Percentiles rank a stretch among this genome's conserved stretches.
Conservation (phyloP, 2,797 vertebrate species). For the Gymnoscopelus microlampas region DNA sequence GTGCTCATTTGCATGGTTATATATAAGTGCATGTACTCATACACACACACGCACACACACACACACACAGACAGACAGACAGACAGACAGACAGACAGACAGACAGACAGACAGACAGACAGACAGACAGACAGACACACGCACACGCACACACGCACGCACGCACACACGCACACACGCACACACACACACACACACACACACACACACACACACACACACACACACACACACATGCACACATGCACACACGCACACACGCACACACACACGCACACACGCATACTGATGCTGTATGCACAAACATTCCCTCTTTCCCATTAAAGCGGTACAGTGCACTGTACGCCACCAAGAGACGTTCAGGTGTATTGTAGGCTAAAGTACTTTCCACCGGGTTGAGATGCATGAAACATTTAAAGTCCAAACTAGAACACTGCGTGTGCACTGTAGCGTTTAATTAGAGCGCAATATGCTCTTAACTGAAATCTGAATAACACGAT, state of each 20-base stretch:
- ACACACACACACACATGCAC: constrained; percentile 4
- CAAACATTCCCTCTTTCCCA: background rate
- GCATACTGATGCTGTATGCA: background rate
- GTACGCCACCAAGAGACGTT: too few species aligned
- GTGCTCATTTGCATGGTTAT: background rate
- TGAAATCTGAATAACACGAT: constrained; percentile 77
- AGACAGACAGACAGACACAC: background rate
- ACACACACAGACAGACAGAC: background rate
- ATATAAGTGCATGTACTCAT: background rate
- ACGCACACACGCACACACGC: too few species aligned
- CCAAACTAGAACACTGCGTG: constrained; percentile 58
- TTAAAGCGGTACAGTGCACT: constrained; percentile 28
- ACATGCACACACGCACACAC: background rate
- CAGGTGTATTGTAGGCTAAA: too few species aligned
- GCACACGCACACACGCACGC: too few species aligned
- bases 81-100: background rate
- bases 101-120: background rate
- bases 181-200: background rate
- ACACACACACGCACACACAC: background rate
- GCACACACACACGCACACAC: background rate
- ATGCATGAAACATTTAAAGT: constrained; percentile 54
- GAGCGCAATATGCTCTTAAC: constrained; percentile 74
- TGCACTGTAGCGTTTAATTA: constrained; percentile 70
- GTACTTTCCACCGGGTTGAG: constrained; percentile 21
- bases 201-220: background rate